Evolutionary conservation across 2,888 invertebrate species (phyloP).

Genomic region (Drosophila gaucha): DNA sequence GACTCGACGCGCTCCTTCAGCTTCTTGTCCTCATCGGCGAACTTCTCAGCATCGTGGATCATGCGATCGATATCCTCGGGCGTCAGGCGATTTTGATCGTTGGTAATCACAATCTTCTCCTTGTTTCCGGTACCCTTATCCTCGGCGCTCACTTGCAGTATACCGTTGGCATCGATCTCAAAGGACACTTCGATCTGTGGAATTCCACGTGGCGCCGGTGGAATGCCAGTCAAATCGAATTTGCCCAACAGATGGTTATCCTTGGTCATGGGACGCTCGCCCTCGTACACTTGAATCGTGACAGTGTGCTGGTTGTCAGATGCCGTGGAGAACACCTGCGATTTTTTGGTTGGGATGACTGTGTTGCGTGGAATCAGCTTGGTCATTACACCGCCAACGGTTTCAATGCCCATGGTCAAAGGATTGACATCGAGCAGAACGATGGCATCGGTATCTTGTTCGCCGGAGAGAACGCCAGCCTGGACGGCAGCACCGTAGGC

Average conservation of each 20-base stretch:
- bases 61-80: slow-evolving; percentile 99
- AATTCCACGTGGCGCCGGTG: slow-evolving; percentile 96
- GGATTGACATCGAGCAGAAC: slow-evolving; percentile 99
- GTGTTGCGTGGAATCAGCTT: slow-evolving; percentile 99
- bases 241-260: slow-evolving; percentile 99
- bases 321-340: slow-evolving; percentile 99
- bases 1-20: slow-evolving; percentile 97
- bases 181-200: slow-evolving; percentile 98
- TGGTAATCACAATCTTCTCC: slow-evolving; percentile 99
- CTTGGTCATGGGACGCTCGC: slow-evolving; percentile 99
- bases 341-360: slow-evolving; percentile 99
- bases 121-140: slow-evolving; percentile 99
- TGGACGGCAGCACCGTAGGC: slow-evolving; percentile 99
- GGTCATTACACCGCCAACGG: slow-evolving; percentile 99
- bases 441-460: slow-evolving; percentile 98
- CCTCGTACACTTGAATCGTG: slow-evolving; percentile 99
- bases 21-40: slow-evolving; percentile 99
- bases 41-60: slow-evolving; percentile 99
- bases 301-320: slow-evolving; percentile 99
- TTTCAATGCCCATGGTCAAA: slow-evolving; percentile 99
- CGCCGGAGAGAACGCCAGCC: slow-evolving; percentile 97
- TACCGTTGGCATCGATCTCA: slow-evolving; percentile 97
- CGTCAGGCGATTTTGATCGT: slow-evolving; percentile 98
- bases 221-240: slow-evolving; percentile 98
- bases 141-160: slow-evolving; percentile 98